These are phyloP conservation scores for Chloropsis cyanopogon DNA, from an alignment of 2,113 vertebrate species.

Conservation along the genomic window DNA sequence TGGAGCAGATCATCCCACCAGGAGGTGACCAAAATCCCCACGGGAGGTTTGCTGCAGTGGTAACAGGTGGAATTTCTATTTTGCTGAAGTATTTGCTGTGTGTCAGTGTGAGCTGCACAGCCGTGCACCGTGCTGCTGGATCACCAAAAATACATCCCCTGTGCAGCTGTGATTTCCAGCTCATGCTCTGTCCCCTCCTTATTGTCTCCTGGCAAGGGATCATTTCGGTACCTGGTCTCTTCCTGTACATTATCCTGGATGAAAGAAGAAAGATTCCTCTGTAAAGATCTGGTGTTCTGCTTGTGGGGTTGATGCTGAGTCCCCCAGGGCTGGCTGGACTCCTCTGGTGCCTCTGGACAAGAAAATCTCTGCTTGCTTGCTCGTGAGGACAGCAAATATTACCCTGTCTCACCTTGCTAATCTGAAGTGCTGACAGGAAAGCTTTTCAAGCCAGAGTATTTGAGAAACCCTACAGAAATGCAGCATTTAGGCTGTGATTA, in stretches of 20 bases:
- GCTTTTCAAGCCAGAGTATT: not conserved
- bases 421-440: not conserved
- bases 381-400: not conserved
- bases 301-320: not conserved
- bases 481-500: not conserved
- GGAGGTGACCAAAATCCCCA: not conserved
- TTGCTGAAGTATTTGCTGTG: not conserved
- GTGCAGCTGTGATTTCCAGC: not conserved
- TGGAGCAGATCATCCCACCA: fast-evolving
- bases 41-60: fast-evolving
- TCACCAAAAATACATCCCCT: not conserved
- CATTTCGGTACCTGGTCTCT: not conserved
- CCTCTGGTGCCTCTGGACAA: not conserved
- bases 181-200: not conserved
- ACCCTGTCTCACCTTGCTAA: not conserved
- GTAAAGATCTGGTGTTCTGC: not conserved
- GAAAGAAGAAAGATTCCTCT: not conserved
- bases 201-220: not conserved
- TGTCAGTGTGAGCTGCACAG: not conserved
- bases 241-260: not conserved
- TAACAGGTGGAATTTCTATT: not conserved
- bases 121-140: not conserved
- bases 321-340: not conserved
- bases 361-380: not conserved
- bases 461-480: not conserved